Base-by-base conservation (phyloP, 2,113 vertebrate genomes). In the Zapus hudsonius region DNA sequence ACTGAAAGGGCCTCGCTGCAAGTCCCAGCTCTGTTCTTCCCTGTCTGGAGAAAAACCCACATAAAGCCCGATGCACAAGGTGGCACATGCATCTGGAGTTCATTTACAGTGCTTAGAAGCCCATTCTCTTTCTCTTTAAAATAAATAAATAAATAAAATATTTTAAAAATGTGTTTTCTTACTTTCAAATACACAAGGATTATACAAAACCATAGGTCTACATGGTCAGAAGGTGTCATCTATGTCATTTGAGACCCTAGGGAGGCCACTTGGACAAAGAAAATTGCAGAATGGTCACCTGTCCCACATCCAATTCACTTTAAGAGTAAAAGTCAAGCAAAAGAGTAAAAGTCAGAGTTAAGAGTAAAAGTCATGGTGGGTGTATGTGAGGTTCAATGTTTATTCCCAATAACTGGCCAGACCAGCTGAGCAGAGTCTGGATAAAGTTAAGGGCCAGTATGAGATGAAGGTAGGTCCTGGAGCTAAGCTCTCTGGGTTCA, bases 1-100 rank as follows among this genome's bases (percentile, higher is more conserved):
- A 7, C 16, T 0, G 1, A n/a, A 33, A 42, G 13, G 38, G 11
- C 67, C 3, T 9, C 16, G 13, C 55, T 1, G 13, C 7, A 2
- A 20, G 0, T 27, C 66, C 73, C 52, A 29, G n/a, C 57, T 47
- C 11, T 27, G 64, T 33, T 29, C 38, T 12, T 47, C 40, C 25
- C 55, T 29, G 22, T 2, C 44, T 3, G 2, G 75, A 27, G 64
- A 70, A 79, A 15, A 31, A 5, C 36, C n/a, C n/a, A n/a, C n/a
- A n/a, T n/a, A n/a, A n/a, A n/a, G n/a, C n/a, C n/a, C n/a, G n/a
- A n/a, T n/a, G n/a, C n/a, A n/a, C n/a, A n/a, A n/a, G n/a, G n/a
- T n/a, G n/a, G n/a, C n/a, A n/a, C n/a, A n/a, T n/a, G n/a, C n/a
- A n/a, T n/a, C n/a, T n/a, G n/a, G n/a, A n/a, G n/a, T n/a, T n/a